Base-by-base conservation (phyloP, 2,888 invertebrate species). In the Schrankia costaestrigalis region DNA sequence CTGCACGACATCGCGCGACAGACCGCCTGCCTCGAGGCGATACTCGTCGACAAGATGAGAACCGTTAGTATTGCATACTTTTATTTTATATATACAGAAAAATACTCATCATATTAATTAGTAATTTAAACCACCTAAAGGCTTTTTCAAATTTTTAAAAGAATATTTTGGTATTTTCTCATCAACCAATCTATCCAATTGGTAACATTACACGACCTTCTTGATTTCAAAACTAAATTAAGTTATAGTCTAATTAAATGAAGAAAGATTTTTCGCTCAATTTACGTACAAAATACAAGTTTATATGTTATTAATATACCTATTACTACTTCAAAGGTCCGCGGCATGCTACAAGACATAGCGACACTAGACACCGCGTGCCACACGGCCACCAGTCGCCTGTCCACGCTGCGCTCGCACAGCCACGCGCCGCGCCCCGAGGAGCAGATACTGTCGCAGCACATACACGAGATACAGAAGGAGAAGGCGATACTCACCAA, bases 1-100 rank as follows among this genome's bases (percentile, higher is more conserved):
- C 89, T 98, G 49, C 93, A 93, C 64, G 97, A 97, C 80, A 96
- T 97, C 64, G 92, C 94, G 57, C 91, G 94, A 30, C 97, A 97
- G 78, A 97, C 96, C 30, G 90, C 93, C 82, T 96, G 96, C 78
- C 93, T 98, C 44, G 97, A 97, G 79, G 94, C 95, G 46, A 94
- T 98, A 41, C 94, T 98, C 30, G 90, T 92, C 36, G 96, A 97
- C 71, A 96, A 97, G 78, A 89, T 97, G 65, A 74, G 76, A 51
- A 83, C 80, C 34, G 89, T 89, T 28, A 51, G 67, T 66, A 35
- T 12, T 21, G 22, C 11, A 18, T 7, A 7, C 2, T 26, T 4
- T 19, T 26, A 11, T 19, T 8, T 22, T 23, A n/a, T 22, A 23
- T 8, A 1, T 25, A 18, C 2, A n/a, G n/a, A n/a, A n/a, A n/a